Evolutionary conservation across 2,888 invertebrate genomes (phyloP).

Genomic region (Cosmopolites sordidus): DNA sequence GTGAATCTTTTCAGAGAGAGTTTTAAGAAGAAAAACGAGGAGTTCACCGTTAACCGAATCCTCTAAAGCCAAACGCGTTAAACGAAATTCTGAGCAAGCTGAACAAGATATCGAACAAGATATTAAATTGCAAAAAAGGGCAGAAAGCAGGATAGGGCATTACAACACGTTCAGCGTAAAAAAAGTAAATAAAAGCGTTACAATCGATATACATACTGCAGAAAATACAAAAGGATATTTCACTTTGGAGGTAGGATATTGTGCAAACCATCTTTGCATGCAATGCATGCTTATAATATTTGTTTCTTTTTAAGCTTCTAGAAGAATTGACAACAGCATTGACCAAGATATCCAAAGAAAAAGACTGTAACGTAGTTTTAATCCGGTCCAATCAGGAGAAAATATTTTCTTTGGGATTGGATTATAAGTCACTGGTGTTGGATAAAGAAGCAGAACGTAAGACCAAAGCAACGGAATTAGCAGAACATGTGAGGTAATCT

Average conservation of each 20-base stretch:
- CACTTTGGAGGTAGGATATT: slow-evolving; percentile 31
- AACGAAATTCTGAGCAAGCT: slow-evolving; percentile 22
- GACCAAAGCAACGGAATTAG: slow-evolving; percentile 63
- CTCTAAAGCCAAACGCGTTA: slow-evolving; percentile 23
- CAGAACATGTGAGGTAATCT: slow-evolving; percentile 72
- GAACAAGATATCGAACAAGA: slow-evolving; percentile 10
- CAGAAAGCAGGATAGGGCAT: slow-evolving; percentile 22
- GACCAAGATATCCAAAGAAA: slow-evolving; percentile 59
- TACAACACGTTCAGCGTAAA: slow-evolving; percentile 34
- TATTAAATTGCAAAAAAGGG: slow-evolving; percentile 15
- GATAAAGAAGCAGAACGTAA: slow-evolving; percentile 59
- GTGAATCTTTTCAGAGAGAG: slow-evolving; percentile 8
- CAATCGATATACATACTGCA: slow-evolving; percentile 33
- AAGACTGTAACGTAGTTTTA: slow-evolving; percentile 63
- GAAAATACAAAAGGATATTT: slow-evolving; percentile 31
- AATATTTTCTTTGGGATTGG: slow-evolving; percentile 78
- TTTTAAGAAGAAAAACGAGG: slow-evolving; percentile 12
- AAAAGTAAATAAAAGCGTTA: slow-evolving; percentile 33
- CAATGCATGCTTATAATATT: too few relatives aligned
- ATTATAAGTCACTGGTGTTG: slow-evolving; percentile 65
- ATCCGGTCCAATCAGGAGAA: slow-evolving; percentile 67
- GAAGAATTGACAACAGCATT: slow-evolving; percentile 70
- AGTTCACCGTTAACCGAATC: slow-evolving; percentile 8
- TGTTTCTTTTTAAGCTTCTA: slow-evolving; percentile 60
- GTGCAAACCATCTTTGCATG: too few relatives aligned